Conservation (phyloP, 2,797 vertebrate species). For the Catamblyrhynchus diadema region DNA sequence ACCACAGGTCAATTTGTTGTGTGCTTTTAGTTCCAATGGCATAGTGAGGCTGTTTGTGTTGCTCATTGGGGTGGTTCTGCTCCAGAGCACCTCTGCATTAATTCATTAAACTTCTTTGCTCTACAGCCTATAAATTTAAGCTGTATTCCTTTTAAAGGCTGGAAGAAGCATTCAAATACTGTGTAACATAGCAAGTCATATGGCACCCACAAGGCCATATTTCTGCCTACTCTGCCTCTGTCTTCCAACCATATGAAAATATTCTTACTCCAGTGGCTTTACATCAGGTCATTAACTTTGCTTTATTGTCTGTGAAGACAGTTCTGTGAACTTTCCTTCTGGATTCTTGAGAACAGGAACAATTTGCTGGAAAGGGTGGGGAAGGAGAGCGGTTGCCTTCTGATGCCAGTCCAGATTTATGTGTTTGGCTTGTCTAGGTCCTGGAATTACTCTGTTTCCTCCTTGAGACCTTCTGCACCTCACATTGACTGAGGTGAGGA, state of each 20-base stretch:
- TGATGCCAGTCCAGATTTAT: neutral
- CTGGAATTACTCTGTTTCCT: neutral
- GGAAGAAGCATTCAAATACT: neutral
- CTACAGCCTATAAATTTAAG: neutral
- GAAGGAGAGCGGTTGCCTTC: neutral
- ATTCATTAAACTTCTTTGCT: conserved; percentile 23
- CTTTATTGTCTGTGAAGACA: conserved; percentile 27
- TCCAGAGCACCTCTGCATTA: conserved; percentile 1
- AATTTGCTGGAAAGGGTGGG: neutral
- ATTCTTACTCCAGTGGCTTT: conserved; percentile 48
- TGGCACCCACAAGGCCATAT: neutral
- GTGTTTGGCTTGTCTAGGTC: neutral
- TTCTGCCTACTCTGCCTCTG: neutral
- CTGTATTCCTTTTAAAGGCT: neutral
- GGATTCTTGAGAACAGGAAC: conserved; percentile 12
- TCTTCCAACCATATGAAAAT: conserved; percentile 26
- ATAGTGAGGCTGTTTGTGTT: neutral
- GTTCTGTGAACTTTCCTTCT: conserved; percentile 5
- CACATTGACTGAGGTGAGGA: neutral
- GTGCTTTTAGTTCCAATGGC: conserved; percentile 1
- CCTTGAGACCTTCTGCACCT: neutral
- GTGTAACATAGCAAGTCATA: neutral
- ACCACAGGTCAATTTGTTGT: neutral
- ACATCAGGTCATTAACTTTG: conserved; percentile 38
- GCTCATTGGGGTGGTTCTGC: conserved; percentile 21